Evolutionary conservation across 2,113 vertebrate species (phyloP), one percentile per base, ranked within the genome.

Genomic region (Montifringilla adamsi): DNA sequence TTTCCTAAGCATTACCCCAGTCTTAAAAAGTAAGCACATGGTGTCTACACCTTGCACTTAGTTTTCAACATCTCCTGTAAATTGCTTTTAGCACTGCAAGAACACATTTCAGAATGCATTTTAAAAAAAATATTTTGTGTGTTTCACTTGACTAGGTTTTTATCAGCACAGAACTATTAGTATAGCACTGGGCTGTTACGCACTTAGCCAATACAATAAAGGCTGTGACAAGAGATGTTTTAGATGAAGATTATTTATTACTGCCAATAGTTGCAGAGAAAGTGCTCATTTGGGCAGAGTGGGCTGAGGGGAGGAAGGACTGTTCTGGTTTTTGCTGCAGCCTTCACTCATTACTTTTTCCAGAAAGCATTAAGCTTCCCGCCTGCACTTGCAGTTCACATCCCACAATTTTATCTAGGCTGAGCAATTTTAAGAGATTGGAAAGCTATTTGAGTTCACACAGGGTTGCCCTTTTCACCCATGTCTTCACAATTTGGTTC

Each of bases 211-310:
- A 58, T 52, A 96, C 33, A 79, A 80, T 35, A 85, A 81, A 81
- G 35, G 44, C 66, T 75, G 63, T 75, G 89, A 87, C 5, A 39
- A 89, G 84, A 86, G 27, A 68, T 50, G n/a, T 50, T 95, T 95
- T 69, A 91, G 63, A 79, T 89, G 47, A 80, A 89, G 35, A 66
- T 88, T 89, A 66, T 82, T 96, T 92, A 85, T 90, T 91, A 87
- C 44, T 93, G 63, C 56, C 78, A 78, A 64, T 59, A 80, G 77
- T 39, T 87, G n/a, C 90, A 90, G 35, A 79, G 43, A 94, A 95
- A 94, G 46, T 37, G 41, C 50, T 63, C 47, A 14, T 77, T 94
- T 83, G 77, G 41, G 82, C 70, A 76, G 60, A 90, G 75, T 76
- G 62, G 39, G 84, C n/a, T 81, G 72, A 75, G 69, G 26, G 78